Evolutionary conservation across 2,113 vertebrate genomes (phyloP).

Genomic region (Progne subis): DNA sequence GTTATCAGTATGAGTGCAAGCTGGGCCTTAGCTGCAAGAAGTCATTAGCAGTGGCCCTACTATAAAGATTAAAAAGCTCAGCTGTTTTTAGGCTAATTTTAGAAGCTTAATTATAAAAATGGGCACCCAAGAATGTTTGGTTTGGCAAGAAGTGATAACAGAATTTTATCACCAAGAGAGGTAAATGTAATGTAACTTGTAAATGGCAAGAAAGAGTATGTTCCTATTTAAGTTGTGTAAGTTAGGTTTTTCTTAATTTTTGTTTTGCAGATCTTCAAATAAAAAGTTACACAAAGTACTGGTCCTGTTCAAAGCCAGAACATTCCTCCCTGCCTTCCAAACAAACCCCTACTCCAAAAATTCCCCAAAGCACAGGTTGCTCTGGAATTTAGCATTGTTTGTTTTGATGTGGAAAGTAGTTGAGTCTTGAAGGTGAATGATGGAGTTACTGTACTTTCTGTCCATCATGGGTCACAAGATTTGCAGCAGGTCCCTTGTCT

Average conservation of each 20-base stretch:
- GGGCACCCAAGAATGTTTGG: constrained; percentile 14
- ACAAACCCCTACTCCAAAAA: neutral
- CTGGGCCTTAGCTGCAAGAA: constrained; percentile 27
- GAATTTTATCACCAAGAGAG: constrained; percentile 12
- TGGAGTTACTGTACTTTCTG: neutral
- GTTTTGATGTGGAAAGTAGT: neutral
- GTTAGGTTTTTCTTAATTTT: neutral
- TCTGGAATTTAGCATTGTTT: neutral
- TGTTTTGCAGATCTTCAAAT: neutral
- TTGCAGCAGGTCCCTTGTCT: neutral
- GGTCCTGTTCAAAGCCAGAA: neutral
- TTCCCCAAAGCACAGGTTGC: neutral
- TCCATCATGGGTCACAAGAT: neutral
- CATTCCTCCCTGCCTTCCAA: rapidly evolving
- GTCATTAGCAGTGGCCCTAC: neutral
- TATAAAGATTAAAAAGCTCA: constrained; percentile 17
- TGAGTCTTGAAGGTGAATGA: neutral
- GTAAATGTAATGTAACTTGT: neutral
- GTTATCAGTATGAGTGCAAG: constrained; percentile 34
- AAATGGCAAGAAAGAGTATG: neutral
- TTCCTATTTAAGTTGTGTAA: neutral
- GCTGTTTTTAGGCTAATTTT: constrained; percentile 47
- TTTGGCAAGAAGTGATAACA: constrained; percentile 29
- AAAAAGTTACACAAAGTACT: neutral
- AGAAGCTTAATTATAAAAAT: constrained; percentile 56